Percentiles rank a stretch among this genome's conserved stretches.
These are phyloP conservation scores for Anastatus disparis DNA, from an alignment of 1,140 invertebrate genomes.

Conservation along the genomic window DNA sequence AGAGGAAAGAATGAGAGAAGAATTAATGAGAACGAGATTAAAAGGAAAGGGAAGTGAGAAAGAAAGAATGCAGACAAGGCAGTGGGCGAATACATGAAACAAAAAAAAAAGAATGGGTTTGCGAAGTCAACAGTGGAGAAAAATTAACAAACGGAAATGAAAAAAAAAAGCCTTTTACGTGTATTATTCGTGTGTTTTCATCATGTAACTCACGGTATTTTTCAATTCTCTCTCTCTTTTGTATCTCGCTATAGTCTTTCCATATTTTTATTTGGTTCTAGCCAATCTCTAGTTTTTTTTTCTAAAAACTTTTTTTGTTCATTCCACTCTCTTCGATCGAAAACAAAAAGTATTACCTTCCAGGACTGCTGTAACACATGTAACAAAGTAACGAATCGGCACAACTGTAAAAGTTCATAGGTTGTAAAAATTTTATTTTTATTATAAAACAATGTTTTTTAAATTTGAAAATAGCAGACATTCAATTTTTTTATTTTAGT, in stretches of 20 bases:
- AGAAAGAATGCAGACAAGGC: not conserved
- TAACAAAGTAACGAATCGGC: no score
- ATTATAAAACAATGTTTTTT: no score
- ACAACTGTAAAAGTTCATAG: no score
- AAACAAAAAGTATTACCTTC: no score
- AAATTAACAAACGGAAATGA: not conserved
- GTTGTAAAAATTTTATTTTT: no score
- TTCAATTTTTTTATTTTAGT: no score
- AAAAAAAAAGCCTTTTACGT: not conserved
- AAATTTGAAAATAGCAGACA: no score
- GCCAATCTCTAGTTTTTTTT: not conserved
- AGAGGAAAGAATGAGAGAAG: not conserved
- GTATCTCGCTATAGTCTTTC: not conserved
- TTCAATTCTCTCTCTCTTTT: not conserved
- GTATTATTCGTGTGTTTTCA: not conserved
- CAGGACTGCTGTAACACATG: no score
- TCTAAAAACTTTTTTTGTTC: no score
- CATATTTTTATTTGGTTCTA: not conserved
- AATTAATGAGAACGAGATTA: conserved; percentile 1
- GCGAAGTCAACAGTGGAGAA: not conserved
- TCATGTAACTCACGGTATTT: not conserved
- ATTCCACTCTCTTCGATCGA: no score
- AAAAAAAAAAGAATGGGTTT: not conserved
- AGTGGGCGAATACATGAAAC: not conserved
- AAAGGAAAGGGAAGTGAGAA: not conserved